Evolutionary conservation across 2,797 vertebrate species (phyloP).

Genomic region (Scyliorhinus canicula): DNA sequence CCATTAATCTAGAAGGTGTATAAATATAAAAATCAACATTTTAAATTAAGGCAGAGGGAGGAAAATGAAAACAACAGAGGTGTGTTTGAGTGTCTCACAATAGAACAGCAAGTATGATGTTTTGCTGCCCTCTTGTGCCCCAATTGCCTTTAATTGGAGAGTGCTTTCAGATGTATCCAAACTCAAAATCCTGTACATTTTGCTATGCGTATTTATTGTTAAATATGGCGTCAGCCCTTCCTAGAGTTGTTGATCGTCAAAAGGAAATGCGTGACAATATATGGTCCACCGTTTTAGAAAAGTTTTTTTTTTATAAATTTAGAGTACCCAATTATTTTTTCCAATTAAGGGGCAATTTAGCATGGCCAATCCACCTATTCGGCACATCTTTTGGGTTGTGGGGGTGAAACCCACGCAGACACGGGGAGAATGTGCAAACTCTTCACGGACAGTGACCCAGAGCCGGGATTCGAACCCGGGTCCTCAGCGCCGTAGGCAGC

Average conservation of each 20-base stretch:
- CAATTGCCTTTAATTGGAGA: not conserved
- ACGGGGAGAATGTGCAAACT: too few species aligned
- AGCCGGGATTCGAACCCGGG: too few species aligned
- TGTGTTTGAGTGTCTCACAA: not conserved
- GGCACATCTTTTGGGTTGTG: too few species aligned
- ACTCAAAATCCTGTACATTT: not conserved
- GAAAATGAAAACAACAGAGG: not conserved
- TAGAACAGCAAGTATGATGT: not conserved
- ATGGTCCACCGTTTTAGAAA: not conserved
- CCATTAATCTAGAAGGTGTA: not conserved
- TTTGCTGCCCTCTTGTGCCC: conserved; percentile 35
- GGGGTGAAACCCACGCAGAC: too few species aligned
- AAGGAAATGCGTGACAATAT: not conserved
- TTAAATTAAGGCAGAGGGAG: not conserved
- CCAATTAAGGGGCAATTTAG: too few species aligned
- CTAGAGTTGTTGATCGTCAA: not conserved
- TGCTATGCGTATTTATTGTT: not conserved
- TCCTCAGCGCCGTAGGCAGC: too few species aligned
- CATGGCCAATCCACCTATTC: too few species aligned
- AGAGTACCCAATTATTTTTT: too few species aligned
- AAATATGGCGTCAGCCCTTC: not conserved
- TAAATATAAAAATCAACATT: not conserved
- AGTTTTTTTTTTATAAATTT: too few species aligned
- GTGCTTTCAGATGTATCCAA: not conserved
- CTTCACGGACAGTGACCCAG: too few species aligned